phyloP scores from a whole-genome alignment of 1,140 invertebrate genomes.

The Leptinotarsa defecta region DNA sequence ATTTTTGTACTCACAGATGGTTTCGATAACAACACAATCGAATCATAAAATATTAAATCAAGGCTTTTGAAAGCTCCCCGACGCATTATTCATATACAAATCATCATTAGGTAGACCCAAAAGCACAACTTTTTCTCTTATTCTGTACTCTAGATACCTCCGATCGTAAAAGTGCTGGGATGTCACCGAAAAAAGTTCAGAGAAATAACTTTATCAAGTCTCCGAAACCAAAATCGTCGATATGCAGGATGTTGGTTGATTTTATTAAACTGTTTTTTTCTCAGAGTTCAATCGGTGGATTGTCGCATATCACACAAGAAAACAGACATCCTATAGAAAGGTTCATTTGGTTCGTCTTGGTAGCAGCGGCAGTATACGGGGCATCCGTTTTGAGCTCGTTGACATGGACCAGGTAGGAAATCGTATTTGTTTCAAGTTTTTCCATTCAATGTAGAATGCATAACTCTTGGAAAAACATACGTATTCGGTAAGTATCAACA shows the following conservation, averaged over 20 bases:
- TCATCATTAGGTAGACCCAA: neutral
- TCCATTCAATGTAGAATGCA: too few species aligned
- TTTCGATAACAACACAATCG: neutral
- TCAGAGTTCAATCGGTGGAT: slow-evolving; percentile 37
- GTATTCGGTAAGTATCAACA: too few species aligned
- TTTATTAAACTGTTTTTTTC: slow-evolving; percentile 32
- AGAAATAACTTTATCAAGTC: neutral
- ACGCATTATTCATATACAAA: neutral
- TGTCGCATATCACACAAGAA: slow-evolving; percentile 32
- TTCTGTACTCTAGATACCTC: too few species aligned
- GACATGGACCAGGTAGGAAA: slow-evolving; percentile 61
- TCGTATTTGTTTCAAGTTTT: too few species aligned
- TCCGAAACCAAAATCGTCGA: neutral
- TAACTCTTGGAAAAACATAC: too few species aligned
- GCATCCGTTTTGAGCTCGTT: slow-evolving; percentile 60
- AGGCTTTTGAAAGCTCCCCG: neutral
- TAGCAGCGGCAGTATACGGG: slow-evolving; percentile 56
- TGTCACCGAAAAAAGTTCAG: neutral
- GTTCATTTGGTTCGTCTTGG: slow-evolving; percentile 59
- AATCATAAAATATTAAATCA: neutral
- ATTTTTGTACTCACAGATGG: neutral
- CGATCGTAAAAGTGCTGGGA: neutral
- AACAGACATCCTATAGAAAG: slow-evolving; percentile 43
- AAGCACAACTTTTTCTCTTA: too few species aligned
- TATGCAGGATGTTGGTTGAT: slow-evolving; percentile 2